Percentiles rank a stretch among this genome's conserved stretches.
Conservation (phyloP, 2,797 vertebrate species). For the Labeo calbasu region DNA sequence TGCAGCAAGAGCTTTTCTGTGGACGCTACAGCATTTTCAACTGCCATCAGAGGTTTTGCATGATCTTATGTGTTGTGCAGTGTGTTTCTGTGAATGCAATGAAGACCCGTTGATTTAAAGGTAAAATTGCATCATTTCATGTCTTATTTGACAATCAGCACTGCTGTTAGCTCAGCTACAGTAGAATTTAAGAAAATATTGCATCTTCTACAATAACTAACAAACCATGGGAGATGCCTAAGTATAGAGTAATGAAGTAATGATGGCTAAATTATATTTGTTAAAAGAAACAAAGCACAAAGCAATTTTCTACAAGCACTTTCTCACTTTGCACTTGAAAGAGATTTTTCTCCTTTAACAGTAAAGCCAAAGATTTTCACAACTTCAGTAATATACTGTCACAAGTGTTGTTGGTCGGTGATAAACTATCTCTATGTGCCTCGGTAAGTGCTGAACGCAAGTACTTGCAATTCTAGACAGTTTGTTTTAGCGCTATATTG, state of each 20-base stretch:
- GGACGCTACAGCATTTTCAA: not conserved
- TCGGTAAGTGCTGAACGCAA: slow-evolving; percentile 29
- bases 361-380: slow-evolving; percentile 26
- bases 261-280: slow-evolving; percentile 22
- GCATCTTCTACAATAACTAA: not conserved
- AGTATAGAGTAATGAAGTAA: slow-evolving; percentile 2
- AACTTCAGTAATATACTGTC: slow-evolving; percentile 43
- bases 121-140: not conserved
- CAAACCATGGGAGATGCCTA: not conserved
- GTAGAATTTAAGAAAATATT: not conserved
- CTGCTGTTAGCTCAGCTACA: not conserved
- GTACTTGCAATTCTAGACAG: slow-evolving; percentile 46
- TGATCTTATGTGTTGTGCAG: not conserved
- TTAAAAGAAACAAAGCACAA: slow-evolving; percentile 20
- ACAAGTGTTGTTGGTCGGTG: slow-evolving; percentile 42
- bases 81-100: not conserved
- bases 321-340: slow-evolving; percentile 13
- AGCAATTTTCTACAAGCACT: slow-evolving; percentile 19
- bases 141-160: not conserved
- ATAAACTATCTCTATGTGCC: slow-evolving; percentile 50
- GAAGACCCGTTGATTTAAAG: not conserved
- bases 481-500: slow-evolving; percentile 41
- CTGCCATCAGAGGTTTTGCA: not conserved
- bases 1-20: not conserved
- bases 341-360: not conserved